phyloP scores from a whole-genome alignment of 2,113 vertebrate genomes.

The Notothenia rossii region DNA sequence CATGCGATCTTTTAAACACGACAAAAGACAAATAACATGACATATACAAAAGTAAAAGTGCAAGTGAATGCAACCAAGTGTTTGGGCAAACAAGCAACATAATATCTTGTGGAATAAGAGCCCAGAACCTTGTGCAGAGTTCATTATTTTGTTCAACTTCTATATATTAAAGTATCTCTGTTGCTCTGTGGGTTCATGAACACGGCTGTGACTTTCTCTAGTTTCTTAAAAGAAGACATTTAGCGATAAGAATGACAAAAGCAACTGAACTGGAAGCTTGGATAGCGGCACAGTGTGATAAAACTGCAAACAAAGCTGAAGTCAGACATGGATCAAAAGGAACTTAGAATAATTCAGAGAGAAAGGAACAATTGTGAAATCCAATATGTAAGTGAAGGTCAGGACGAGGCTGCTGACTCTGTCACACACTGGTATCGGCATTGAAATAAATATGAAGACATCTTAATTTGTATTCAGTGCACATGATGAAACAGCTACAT shows the following conservation, averaged over 20 bases:
- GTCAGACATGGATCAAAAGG: constrained; percentile 43
- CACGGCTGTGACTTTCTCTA: constrained; percentile 33
- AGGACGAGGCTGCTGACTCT: constrained; percentile 18
- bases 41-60: not conserved
- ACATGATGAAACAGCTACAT: not conserved
- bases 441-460: constrained; percentile 21
- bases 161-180: constrained; percentile 33
- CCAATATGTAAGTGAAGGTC: constrained; percentile 22
- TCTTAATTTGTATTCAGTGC: not conserved
- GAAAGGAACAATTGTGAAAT: constrained; percentile 30
- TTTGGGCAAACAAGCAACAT: not conserved
- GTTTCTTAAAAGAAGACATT: constrained; percentile 53
- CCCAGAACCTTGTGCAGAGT: constrained; percentile 3
- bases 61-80: not conserved
- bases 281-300: constrained; percentile 54
- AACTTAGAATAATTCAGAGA: constrained; percentile 23
- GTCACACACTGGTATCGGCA: constrained; percentile 18
- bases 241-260: constrained; percentile 50
- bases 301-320: constrained; percentile 54
- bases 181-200: not conserved
- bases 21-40: not conserved
- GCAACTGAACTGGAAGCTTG: constrained; percentile 31
- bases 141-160: not conserved
- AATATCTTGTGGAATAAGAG: constrained; percentile 16
- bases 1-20: not conserved